Base-by-base conservation (phyloP, 2,888 invertebrate genomes). In the Autographa gamma region DNA sequence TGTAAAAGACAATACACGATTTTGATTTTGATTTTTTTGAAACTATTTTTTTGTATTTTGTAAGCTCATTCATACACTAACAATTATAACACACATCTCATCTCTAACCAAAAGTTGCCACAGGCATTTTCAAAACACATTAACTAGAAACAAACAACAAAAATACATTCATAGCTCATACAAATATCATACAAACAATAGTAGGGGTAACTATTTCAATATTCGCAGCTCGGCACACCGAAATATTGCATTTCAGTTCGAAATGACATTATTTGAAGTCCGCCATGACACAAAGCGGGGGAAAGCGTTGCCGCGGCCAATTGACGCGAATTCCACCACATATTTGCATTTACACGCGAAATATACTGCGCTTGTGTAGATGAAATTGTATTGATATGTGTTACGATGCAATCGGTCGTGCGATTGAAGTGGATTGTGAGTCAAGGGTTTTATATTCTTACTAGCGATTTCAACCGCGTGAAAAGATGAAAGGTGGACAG, bases 311-410 rank as follows among this genome's bases (percentile, higher is more conserved):
- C 54, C 54, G 54, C 61, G 56, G 65, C 65, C 61, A 48, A 60
- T 66, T 25, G 59, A 48, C 34, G 54, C 11, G 25, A 38, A 66
- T 58, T 43, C 56, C n/a, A 58, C 71, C 80, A 11, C 70, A 67
- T 67, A 77, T 77, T 79, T 75, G 64, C 77, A 79, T 77, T 76
- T 70, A 25, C 64, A 52, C 70, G 38, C 11, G 31, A 34, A 41
- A 32, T 48, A 56, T 13, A 13, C 52, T 43, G 11, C 52, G 31
- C 60, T 62, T 70, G 62, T 79, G 66, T 59, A 59, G 31, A 19
- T 31, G 3, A 63, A 59, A 79, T 79, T 74, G 58, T 18, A 2
- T 66, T 32, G 2, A 54, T 38, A 31, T 19, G 14, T 6, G 34
- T 43, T 43, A 5, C 14, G 13, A 14, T 11, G 9, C 54, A 56